phyloP scores from a whole-genome alignment of 2,888 invertebrate genomes.

The Acanthosoma haemorrhoidale region DNA sequence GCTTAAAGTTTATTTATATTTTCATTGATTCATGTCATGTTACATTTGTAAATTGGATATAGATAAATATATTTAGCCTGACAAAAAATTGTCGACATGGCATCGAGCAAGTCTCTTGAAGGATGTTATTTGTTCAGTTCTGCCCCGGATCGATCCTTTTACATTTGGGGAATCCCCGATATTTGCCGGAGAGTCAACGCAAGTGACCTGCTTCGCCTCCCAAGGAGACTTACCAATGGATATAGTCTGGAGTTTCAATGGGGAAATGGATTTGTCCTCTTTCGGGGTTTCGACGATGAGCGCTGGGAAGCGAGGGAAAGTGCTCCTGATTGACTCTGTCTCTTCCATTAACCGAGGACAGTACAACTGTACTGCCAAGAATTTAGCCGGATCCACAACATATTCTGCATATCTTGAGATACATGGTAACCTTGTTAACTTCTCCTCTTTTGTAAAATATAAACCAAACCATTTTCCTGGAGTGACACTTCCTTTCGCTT shows the following conservation, averaged over 20 bases:
- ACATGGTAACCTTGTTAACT: slow-evolving; percentile 50
- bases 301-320: slow-evolving; percentile 50
- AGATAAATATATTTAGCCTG: not conserved
- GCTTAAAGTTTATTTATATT: not conserved
- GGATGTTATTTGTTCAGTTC: slow-evolving; percentile 52
- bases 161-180: slow-evolving; percentile 62
- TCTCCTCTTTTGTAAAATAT: slow-evolving; percentile 52
- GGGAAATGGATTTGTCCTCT: slow-evolving; percentile 44
- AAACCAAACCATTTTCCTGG: slow-evolving; percentile 6
- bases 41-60: not conserved
- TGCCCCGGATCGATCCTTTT: slow-evolving; percentile 67
- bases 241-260: slow-evolving; percentile 59
- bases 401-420: slow-evolving; percentile 53
- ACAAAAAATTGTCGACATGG: not conserved
- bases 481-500: slow-evolving; percentile 23
- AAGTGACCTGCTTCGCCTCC: slow-evolving; percentile 62
- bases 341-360: slow-evolving; percentile 48
- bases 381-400: slow-evolving; percentile 53
- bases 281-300: slow-evolving; percentile 47
- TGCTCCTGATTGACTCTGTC: slow-evolving; percentile 40
- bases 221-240: slow-evolving; percentile 70
- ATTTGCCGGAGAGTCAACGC: slow-evolving; percentile 63
- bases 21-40: not conserved
- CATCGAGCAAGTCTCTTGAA: no score
- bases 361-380: slow-evolving; percentile 55